Evolutionary conservation across 2,797 vertebrate species (phyloP).

Genomic region (Helostoma temminkii): DNA sequence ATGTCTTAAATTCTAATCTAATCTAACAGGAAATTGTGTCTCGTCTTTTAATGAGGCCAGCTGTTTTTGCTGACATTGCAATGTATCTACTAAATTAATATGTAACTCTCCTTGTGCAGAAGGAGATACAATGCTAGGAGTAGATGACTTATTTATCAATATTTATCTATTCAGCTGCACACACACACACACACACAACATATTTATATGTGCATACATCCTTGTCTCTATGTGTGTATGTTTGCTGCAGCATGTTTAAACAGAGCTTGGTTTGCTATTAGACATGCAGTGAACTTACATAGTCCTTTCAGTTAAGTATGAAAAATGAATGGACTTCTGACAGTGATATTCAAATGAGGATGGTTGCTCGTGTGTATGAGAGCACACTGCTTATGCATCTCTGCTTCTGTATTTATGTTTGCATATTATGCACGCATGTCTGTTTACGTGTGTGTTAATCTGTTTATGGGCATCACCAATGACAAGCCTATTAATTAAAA

Average conservation of each 20-base stretch:
- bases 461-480: conserved; percentile 43
- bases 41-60: background rate
- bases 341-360: conserved; percentile 37
- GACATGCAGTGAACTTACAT: conserved; percentile 15
- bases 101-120: background rate
- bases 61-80: background rate
- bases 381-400: conserved; percentile 7
- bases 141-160: conserved; percentile 8
- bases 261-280: conserved; percentile 10
- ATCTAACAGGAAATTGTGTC: too few species aligned
- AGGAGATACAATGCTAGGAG: background rate
- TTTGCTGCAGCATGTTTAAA: background rate
- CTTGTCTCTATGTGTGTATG: background rate
- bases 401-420: conserved; percentile 1
- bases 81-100: background rate
- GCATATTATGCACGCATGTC: conserved; percentile 22
- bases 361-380: background rate
- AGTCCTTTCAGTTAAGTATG: conserved; percentile 31
- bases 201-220: background rate
- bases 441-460: conserved; percentile 1
- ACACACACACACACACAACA: too few species aligned
- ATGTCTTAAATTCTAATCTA: too few species aligned
- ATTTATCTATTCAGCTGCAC: conserved; percentile 20
- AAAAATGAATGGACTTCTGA: conserved; percentile 40
- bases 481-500: conserved; percentile 59